Base-by-base conservation (phyloP, 2,113 vertebrate species). In the Clarias magur region DNA sequence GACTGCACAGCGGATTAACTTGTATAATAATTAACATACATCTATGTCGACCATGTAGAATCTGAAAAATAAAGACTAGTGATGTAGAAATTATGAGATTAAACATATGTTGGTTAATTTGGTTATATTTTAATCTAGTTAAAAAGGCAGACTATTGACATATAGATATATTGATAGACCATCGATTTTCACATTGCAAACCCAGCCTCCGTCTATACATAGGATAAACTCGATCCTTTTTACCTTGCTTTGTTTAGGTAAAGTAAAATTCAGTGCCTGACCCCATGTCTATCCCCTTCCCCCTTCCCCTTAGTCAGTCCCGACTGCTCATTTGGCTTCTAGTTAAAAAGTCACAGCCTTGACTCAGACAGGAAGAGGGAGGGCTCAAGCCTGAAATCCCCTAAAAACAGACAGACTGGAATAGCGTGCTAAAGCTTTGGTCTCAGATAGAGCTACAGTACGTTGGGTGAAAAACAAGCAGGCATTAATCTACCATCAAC, bases 281-380 rank as follows among this genome's bases (percentile, higher is more conserved):
- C 89, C 60, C 38, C 60, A 68, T 75, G 38, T 84, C 84, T 63
- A 72, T 83, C 80, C 83, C 88, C 60, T 59, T 62, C 70, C 68
- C 54, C n/a, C 19, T 57, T 82, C 57, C 62, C 54, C 84, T 82
- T 88, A 88, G 89, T 91, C 91, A 90, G 91, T 89, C 75, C 81
- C 65, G 72, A 87, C 53, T 68, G 89, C 78, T 88, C 87, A 88
- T 88, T 87, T 88, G 82, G 87, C 78, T 83, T 89, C 90, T 78
- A 78, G 88, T 93, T 92, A 82, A 88, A 89, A 84, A 91, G 88
- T 92, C 90, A 91, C 90, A 86, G 88, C 83, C 48, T 83, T 86
- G 90, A 90, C 34, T 75, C 85, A 91, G 62, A 68, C 89, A 84
- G 80, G 86, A 90, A 90, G 75, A 88, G 38, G 89, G 89, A 89